Conservation (phyloP, 1,140 invertebrate genomes). For the Drosophila takahashii region DNA sequence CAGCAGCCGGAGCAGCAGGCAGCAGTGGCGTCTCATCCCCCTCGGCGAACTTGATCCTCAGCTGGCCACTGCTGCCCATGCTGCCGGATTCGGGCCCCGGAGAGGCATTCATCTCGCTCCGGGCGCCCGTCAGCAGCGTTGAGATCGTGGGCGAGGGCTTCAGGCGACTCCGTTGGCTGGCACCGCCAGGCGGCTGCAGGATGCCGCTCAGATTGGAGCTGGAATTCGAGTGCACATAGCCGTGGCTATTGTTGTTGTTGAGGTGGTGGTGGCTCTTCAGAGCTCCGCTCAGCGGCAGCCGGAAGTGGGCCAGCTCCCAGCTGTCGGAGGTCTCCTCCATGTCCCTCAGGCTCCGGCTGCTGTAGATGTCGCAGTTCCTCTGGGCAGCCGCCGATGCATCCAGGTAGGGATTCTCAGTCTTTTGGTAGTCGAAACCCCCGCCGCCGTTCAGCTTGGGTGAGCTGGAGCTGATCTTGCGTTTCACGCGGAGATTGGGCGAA, state of each 20-base stretch:
- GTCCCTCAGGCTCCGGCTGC: constrained; percentile 67
- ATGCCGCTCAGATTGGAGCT: constrained; percentile 78
- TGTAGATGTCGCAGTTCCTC: constrained; percentile 59
- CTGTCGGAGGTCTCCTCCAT: constrained; percentile 46
- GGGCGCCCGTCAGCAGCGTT: constrained; percentile 57
- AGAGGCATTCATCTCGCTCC: constrained; percentile 1
- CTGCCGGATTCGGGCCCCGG: constrained; percentile 49
- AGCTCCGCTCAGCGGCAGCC: constrained; percentile 72
- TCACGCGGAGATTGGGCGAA: constrained; percentile 67
- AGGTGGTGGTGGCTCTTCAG: constrained; percentile 64
- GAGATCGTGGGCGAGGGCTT: constrained; percentile 79
- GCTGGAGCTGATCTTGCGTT: constrained; percentile 80
- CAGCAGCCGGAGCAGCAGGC: constrained; percentile 2
- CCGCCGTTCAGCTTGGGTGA: constrained; percentile 77
- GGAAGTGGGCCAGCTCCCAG: constrained; percentile 77
- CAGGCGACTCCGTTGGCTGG: constrained; percentile 37
- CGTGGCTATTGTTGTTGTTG: constrained; percentile 49
- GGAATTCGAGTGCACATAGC: constrained; percentile 61
- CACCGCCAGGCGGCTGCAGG: constrained; percentile 48
- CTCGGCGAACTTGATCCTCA: constrained; percentile 70
- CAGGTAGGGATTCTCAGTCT: constrained; percentile 74
- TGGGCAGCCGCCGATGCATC: constrained; percentile 35
- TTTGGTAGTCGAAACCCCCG: constrained; percentile 57
- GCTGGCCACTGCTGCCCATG: constrained; percentile 53
- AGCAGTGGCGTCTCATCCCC: constrained; percentile 55